Evolutionary conservation across 2,888 invertebrate genomes (phyloP), one percentile per base, ranked within the genome.

Genomic region (Campoplex nolae): DNA sequence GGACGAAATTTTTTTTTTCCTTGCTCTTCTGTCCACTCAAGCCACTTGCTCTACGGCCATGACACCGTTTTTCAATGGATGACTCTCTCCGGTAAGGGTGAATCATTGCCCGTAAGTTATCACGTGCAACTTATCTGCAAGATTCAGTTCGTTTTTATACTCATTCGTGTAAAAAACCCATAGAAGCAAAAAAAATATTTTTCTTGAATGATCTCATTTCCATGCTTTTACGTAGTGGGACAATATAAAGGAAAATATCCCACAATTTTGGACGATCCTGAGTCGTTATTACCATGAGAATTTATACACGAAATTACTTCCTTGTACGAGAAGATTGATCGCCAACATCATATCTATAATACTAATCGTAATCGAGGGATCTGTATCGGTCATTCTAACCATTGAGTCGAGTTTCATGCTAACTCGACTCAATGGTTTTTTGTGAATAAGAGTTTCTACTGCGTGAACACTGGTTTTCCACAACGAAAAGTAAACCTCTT

Each of bases 251-350:
- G 77, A 81, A 86, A 86, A 68, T 35, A 32, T 45, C 62, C 0
- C 38, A 13, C 35, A 78, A 75, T 67, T 84, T 84, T 54, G 62
- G 42, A 58, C 38, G 35, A 65, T 51, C 45, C 56, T 48, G 62
- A 48, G 70, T 74, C 62, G 76, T 38, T 67, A 42, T 58, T 54
- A 9, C 23, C 77, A 28, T 23, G 68, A 32, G 68, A 77, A 54
- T 62, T 68, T 81, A 77, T 62, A 68, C 75, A n/a, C 68, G 68
- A 87, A 84, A 87, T 87, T 87, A 87, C 74, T 87, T 87, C 82
- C 84, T 68, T 78, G 45, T 75, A 82, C 84, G 84, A 84, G 23
- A 23, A 87, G 86, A 84, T 84, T 84, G 84, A 87, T 84, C 76
- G 74, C n/a, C 65, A 28, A 73, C 48, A 76, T 65, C 67, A 56